Conservation (phyloP, 2,888 invertebrate species). For the Timema cristinae region DNA sequence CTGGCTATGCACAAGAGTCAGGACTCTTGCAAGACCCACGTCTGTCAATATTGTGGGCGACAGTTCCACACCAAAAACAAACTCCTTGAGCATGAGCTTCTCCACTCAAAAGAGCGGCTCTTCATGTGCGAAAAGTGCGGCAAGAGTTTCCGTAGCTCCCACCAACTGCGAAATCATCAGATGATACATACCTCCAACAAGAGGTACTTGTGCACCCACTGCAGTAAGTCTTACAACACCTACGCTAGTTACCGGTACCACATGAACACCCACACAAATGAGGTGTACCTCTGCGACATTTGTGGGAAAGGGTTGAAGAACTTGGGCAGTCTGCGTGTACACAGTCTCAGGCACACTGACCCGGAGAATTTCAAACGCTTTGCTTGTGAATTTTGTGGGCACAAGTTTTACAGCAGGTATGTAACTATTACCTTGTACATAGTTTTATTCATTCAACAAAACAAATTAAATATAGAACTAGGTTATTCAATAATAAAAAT, state of each 20-base stretch:
- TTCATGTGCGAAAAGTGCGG: constrained; percentile 39
- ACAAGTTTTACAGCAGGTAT: constrained; percentile 7
- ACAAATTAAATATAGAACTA: background rate
- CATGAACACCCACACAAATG: constrained; percentile 20
- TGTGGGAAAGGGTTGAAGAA: constrained; percentile 24
- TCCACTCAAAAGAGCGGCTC: constrained; percentile 20
- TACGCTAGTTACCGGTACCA: constrained; percentile 11
- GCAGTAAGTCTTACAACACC: constrained; percentile 27
- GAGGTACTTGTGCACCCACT: constrained; percentile 24
- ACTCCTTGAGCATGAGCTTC: constrained; percentile 25
- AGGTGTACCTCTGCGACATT: constrained; percentile 25
- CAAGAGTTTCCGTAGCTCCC: constrained; percentile 36
- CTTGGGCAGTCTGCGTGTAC: constrained; percentile 6
- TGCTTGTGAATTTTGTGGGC: background rate
- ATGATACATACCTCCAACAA: constrained; percentile 23
- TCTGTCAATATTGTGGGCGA: background rate
- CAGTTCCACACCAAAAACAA: constrained; percentile 7
- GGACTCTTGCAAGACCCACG: background rate
- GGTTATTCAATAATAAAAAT: too few species aligned
- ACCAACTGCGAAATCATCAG: constrained; percentile 25
- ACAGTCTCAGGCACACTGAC: constrained; percentile 6
- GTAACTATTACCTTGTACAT: background rate
- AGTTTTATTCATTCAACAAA: background rate
- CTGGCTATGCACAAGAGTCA: background rate
- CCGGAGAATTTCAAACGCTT: constrained; percentile 6